Evolutionary conservation across 2,888 invertebrate species (phyloP).

Genomic region (Crematogaster levior): DNA sequence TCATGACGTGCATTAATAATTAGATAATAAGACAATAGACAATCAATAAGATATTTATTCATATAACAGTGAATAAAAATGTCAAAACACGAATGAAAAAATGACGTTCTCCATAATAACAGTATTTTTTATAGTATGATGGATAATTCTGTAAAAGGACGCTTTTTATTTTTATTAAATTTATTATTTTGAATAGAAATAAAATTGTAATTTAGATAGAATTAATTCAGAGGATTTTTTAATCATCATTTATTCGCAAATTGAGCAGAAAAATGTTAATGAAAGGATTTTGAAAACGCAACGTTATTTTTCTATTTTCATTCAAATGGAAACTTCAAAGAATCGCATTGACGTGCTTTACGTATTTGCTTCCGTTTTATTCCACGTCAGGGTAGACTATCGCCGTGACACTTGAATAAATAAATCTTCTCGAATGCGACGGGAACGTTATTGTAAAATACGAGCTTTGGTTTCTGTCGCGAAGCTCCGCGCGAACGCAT

Average conservation of each 20-base stretch:
- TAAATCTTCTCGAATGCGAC: slow-evolving; percentile 39
- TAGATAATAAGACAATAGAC: neutral
- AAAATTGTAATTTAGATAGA: neutral
- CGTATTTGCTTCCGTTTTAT: slow-evolving; percentile 8
- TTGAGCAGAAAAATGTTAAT: neutral
- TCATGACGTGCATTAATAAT: neutral
- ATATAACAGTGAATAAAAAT: neutral
- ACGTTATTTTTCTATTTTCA: neutral
- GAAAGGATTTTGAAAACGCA: neutral
- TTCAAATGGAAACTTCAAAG: slow-evolving; percentile 27
- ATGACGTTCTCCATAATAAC: neutral
- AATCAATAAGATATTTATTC: neutral
- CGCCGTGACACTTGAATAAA: slow-evolving; percentile 48
- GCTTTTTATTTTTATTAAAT: neutral
- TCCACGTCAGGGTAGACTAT: slow-evolving; percentile 39
- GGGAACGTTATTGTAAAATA: slow-evolving; percentile 49
- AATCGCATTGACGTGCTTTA: slow-evolving; percentile 23
- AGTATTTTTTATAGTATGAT: neutral
- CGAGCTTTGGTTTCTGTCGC: slow-evolving; percentile 44
- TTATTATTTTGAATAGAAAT: neutral
- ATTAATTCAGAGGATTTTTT: neutral
- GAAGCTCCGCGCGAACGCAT: neutral
- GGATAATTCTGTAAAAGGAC: neutral
- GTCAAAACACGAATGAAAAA: neutral
- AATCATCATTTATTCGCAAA: neutral